A percentile compares a stretch with the other conserved stretches of the same genome.
These are phyloP conservation scores for Rhynchonycteris naso DNA, from an alignment of 2,797 vertebrate genomes.

Conservation along the genomic window DNA sequence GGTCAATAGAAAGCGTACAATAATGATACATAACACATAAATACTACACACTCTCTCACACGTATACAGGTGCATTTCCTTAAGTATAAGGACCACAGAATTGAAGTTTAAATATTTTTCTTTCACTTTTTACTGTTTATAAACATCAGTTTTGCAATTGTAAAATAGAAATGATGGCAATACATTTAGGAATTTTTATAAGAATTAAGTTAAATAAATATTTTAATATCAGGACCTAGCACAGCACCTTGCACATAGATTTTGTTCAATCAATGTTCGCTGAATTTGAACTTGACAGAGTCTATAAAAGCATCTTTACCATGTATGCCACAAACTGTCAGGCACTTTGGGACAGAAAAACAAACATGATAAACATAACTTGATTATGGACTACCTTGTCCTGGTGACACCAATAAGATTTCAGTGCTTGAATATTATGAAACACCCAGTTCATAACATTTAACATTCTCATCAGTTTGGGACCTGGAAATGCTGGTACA, in stretches of 20 bases:
- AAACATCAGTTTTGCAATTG: background rate
- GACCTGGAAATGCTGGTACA: background rate
- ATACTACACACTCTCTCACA: background rate
- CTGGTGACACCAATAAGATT: background rate
- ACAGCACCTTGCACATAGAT: background rate
- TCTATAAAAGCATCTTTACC: background rate
- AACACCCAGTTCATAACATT: background rate
- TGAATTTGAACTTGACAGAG: background rate
- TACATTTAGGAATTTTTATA: background rate
- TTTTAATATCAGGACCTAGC: background rate
- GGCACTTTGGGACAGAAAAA: background rate
- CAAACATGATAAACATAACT: background rate
- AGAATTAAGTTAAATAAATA: background rate
- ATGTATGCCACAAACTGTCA: background rate
- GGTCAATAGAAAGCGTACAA: background rate
- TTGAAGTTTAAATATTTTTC: background rate
- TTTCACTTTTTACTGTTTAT: background rate
- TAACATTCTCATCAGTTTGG: background rate
- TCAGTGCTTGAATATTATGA: background rate
- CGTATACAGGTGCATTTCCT: accelerated
- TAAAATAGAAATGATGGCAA: background rate
- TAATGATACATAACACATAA: background rate
- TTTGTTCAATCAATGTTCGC: background rate
- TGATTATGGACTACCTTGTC: background rate
- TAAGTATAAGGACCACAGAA: background rate